Percentiles rank a stretch among this genome's conserved stretches.
Conservation (phyloP, 2,797 vertebrate genomes). For the Prionace glauca region DNA sequence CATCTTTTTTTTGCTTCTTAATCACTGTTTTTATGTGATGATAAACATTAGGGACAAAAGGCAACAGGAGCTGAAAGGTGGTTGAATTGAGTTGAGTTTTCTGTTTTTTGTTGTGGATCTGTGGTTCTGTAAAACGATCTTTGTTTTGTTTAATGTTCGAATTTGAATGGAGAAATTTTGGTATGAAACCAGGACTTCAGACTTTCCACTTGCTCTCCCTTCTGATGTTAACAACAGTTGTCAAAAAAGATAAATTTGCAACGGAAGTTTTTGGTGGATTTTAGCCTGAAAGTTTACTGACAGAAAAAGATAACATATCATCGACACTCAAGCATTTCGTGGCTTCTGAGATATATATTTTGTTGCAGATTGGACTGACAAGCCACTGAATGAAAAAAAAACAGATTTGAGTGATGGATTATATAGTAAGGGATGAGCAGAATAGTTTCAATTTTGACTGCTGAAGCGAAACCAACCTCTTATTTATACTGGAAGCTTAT, state of each 20-base stretch:
- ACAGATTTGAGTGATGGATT: slow-evolving; percentile 8
- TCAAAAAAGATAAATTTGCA: not conserved
- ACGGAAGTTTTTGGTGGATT: not conserved
- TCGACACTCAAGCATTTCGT: not conserved
- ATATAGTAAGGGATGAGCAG: no score
- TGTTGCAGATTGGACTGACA: not conserved
- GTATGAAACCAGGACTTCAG: not conserved
- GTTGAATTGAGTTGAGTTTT: not conserved
- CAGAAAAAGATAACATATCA: slow-evolving; percentile 4
- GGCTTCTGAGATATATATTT: no score
- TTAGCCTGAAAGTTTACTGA: not conserved
- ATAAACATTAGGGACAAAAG: not conserved
- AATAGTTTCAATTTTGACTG: not conserved
- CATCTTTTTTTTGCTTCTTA: not conserved
- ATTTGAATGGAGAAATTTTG: not conserved
- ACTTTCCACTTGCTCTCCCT: not conserved
- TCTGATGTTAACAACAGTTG: not conserved
- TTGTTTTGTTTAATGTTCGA: not conserved
- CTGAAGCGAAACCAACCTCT: not conserved
- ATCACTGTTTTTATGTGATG: not conserved
- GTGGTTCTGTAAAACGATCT: not conserved
- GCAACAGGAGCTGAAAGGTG: not conserved
- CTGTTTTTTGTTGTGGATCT: not conserved
- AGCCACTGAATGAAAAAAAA: not conserved
- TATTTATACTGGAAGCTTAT: not conserved